phyloP scores from a whole-genome alignment of 2,113 vertebrate species.

The Camarhynchus parvulus region DNA sequence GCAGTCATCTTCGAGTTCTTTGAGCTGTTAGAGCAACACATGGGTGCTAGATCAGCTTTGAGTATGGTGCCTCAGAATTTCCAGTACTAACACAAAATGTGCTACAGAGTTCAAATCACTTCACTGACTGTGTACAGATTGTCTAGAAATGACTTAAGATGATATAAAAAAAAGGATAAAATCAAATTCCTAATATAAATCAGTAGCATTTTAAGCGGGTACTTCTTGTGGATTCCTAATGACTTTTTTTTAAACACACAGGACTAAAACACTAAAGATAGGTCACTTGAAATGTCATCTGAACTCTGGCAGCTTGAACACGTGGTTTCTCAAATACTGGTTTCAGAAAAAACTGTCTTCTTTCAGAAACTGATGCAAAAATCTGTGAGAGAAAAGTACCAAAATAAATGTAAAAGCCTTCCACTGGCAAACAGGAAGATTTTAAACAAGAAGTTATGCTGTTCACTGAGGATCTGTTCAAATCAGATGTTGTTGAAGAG shows the following conservation, averaged over 20 bases:
- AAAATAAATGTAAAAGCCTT: constrained; percentile 12
- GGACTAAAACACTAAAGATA: neutral
- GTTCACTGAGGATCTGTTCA: accelerated
- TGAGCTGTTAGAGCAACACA: neutral
- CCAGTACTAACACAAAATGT: neutral
- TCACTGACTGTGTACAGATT: neutral
- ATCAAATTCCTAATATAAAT: neutral
- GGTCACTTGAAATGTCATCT: neutral
- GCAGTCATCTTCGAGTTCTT: accelerated
- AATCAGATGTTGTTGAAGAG: neutral
- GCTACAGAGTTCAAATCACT: neutral
- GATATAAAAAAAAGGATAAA: neutral
- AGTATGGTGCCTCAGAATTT: neutral
- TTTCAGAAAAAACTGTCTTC: neutral
- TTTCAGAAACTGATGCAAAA: neutral
- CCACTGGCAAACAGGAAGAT: neutral
- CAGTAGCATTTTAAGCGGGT: neutral
- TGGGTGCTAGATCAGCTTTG: neutral
- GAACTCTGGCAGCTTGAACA: neutral
- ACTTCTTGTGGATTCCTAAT: neutral
- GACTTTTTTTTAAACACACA: neutral
- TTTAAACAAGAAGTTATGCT: neutral
- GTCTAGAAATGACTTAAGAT: neutral
- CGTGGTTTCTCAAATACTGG: neutral
- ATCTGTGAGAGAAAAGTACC: neutral